Percentiles rank a stretch among this genome's conserved stretches.
Evolutionary conservation across 2,113 vertebrate genomes (phyloP).

Genomic region (Litocranius walleri): DNA sequence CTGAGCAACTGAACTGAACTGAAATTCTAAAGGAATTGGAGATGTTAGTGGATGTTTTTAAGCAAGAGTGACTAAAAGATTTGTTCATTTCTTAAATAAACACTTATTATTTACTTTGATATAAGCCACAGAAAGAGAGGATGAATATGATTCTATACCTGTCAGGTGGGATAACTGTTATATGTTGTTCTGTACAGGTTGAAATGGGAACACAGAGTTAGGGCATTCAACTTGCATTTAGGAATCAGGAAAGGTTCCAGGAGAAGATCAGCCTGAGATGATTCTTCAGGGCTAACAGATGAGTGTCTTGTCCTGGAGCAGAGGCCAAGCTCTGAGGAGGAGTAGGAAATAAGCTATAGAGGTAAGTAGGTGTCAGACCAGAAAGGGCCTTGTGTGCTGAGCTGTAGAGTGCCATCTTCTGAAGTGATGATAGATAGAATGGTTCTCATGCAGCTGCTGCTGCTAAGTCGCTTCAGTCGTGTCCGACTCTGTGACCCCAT

Average conservation of each 20-base stretch:
- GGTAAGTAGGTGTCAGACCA: neutral
- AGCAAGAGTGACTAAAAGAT: neutral
- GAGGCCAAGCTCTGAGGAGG: neutral
- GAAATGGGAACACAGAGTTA: neutral
- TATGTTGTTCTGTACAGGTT: neutral
- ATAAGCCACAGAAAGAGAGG: neutral
- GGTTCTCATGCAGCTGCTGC: neutral
- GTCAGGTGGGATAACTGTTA: neutral
- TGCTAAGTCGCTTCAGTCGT: too few species aligned
- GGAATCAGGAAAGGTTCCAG: neutral
- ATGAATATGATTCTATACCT: neutral
- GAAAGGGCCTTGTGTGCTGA: neutral
- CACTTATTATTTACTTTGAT: neutral
- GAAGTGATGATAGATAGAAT: neutral
- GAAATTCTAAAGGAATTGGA: slow-evolving; percentile 1
- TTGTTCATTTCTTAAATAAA: neutral
- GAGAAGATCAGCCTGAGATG: neutral
- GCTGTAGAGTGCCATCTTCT: neutral
- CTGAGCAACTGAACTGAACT: neutral
- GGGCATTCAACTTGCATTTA: neutral
- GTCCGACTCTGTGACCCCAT: too few species aligned
- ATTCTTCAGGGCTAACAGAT: neutral
- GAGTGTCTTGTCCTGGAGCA: neutral
- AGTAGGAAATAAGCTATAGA: neutral
- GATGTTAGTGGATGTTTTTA: neutral